These are phyloP conservation scores for Cephus nigrinus DNA, from an alignment of 2,888 invertebrate genomes.

Conservation along the genomic window DNA sequence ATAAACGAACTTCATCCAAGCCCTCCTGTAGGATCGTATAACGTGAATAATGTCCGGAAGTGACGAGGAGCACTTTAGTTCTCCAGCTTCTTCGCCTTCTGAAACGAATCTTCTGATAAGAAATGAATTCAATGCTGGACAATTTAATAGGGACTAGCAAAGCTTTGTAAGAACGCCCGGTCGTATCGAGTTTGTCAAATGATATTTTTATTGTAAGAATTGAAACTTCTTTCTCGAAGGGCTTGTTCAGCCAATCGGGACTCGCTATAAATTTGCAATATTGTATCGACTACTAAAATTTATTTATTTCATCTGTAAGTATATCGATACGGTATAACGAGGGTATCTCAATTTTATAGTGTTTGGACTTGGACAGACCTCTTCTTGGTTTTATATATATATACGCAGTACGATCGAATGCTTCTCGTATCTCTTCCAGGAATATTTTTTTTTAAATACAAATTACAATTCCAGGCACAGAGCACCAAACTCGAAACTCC, in stretches of 20 bases:
- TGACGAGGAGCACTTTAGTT: background rate
- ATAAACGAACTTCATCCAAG: background rate
- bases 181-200: background rate
- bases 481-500: conserved; percentile 37
- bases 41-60: background rate
- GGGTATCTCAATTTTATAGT: background rate
- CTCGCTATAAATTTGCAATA: background rate
- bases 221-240: background rate
- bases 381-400: background rate
- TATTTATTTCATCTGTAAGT: background rate
- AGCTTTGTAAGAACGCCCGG: background rate
- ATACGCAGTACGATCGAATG: conserved; percentile 22
- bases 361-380: background rate
- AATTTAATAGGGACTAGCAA: background rate
- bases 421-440: conserved; percentile 32
- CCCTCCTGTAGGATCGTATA: background rate
- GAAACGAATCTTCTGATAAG: background rate
- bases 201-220: background rate
- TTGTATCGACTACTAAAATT: background rate
- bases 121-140: background rate
- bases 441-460: conserved; percentile 27
- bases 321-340: background rate
- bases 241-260: background rate
- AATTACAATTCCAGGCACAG: conserved; percentile 41
- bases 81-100: background rate